Conservation (phyloP, 2,113 vertebrate species). For the Oryzias curvinotus region DNA sequence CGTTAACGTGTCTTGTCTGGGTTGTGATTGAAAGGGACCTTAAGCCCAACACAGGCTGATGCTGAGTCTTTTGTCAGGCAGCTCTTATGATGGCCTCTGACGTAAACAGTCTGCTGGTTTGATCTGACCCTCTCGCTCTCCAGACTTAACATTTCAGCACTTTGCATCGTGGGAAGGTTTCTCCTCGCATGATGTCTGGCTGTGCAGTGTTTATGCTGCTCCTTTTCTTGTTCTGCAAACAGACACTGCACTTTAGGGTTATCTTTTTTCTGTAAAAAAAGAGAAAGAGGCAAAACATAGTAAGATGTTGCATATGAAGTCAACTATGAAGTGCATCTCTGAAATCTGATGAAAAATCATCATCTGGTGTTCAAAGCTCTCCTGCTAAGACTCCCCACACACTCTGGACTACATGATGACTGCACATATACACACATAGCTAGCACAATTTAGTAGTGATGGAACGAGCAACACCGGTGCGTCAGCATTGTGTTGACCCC, state of each 20-base stretch:
- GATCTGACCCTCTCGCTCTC: slow-evolving; percentile 49
- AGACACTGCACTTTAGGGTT: slow-evolving; percentile 57
- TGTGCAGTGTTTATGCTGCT: slow-evolving; percentile 50
- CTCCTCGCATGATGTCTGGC: slow-evolving; percentile 53
- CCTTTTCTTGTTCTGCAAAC: slow-evolving; percentile 51
- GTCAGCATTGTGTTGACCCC: too few species aligned
- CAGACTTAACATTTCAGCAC: slow-evolving; percentile 65
- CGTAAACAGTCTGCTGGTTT: slow-evolving; percentile 60
- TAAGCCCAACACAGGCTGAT: slow-evolving; percentile 27
- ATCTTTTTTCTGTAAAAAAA: slow-evolving; percentile 61
- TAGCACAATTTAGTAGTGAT: slow-evolving; percentile 15
- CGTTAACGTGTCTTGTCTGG: slow-evolving; percentile 56
- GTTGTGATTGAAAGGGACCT: slow-evolving; percentile 31
- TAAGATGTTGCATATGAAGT: slow-evolving; percentile 8
- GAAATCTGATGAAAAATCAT: too few species aligned
- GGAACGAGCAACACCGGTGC: too few species aligned
- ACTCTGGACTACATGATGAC: slow-evolving; percentile 41
- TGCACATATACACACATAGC: slow-evolving; percentile 23
- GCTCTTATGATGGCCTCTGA: slow-evolving; percentile 38
- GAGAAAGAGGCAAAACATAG: slow-evolving; percentile 32
- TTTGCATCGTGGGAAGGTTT: slow-evolving; percentile 36
- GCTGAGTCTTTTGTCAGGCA: slow-evolving; percentile 36
- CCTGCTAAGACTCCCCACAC: slow-evolving; percentile 46
- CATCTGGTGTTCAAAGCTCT: slow-evolving; percentile 21
- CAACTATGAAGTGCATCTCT: not conserved